Conservation (phyloP, 2,888 invertebrate genomes). For the Acleris holmiana region DNA sequence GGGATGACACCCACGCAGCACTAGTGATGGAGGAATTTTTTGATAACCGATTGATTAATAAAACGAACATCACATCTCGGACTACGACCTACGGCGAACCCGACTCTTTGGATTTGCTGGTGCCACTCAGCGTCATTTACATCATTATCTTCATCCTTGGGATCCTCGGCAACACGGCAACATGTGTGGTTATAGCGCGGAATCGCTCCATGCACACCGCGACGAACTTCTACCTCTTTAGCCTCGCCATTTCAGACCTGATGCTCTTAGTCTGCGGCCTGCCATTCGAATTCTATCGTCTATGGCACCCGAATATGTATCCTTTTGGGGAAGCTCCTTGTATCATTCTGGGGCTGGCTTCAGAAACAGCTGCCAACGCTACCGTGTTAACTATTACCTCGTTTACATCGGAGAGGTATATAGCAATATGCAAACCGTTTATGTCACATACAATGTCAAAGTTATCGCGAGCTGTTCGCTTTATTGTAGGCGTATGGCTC, state of each 20-base stretch:
- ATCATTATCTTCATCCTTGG: slow-evolving; percentile 88
- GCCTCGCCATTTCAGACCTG: slow-evolving; percentile 90
- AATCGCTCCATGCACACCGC: slow-evolving; percentile 93
- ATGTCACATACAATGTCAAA: slow-evolving; percentile 93
- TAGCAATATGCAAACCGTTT: slow-evolving; percentile 94
- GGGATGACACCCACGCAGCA: slow-evolving; percentile 48
- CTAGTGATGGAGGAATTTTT: slow-evolving; percentile 58
- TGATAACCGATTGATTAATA: slow-evolving; percentile 55
- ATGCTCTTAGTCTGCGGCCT: slow-evolving; percentile 89
- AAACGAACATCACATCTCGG: slow-evolving; percentile 59
- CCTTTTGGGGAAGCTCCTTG: slow-evolving; percentile 91
- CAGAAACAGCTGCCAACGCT: slow-evolving; percentile 94
- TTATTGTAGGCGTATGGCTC: slow-evolving; percentile 91
- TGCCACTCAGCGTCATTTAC: slow-evolving; percentile 88
- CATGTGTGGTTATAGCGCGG: slow-evolving; percentile 90
- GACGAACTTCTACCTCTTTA: slow-evolving; percentile 93
- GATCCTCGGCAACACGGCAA: slow-evolving; percentile 90
- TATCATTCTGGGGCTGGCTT: slow-evolving; percentile 89
- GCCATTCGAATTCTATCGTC: slow-evolving; percentile 90
- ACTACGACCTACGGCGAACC: slow-evolving; percentile 60
- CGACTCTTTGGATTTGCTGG: slow-evolving; percentile 85
- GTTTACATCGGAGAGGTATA: slow-evolving; percentile 94
- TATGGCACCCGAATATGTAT: slow-evolving; percentile 90
- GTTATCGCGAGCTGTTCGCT: slow-evolving; percentile 91
- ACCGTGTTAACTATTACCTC: slow-evolving; percentile 94